Evolutionary conservation across 1,140 invertebrate genomes (phyloP), one percentile per base, ranked within the genome.

Genomic region (Trachymyrmex cornetzi): DNA sequence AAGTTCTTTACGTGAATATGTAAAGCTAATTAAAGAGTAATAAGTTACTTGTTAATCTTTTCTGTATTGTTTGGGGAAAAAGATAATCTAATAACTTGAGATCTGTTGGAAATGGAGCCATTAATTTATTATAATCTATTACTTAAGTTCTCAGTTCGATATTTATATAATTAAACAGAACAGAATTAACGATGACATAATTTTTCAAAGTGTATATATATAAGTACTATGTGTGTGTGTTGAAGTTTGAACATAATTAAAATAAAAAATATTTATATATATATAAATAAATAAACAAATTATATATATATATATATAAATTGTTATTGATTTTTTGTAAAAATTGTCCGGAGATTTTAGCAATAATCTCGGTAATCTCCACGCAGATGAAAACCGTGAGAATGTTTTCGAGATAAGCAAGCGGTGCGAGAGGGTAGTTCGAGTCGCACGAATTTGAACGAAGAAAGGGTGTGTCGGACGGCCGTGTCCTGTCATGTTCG

Each of bases 401-500:
- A 81, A 87, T 91, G 89, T 94, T 95, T 94, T 95, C 75, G 89
- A 94, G 93, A 94, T 94, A 94, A 94, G 94, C 93, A 94, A 92
- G 90, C 90, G 87, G 90, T 91, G 89, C 87, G 86, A 88, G 88
- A 91, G 89, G 87, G 89, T 88, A 88, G 92, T 91, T 87, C 88
- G 90, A 91, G 91, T 93, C 92, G 92, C 91, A 92, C 90, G 93
- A 94, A 90, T 95, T 92, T 90, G 93, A 95, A 95, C 95, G 94
- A 95, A 95, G 95, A 95, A 95, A 95, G 94, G 95, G 94, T 95
- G 95, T 95, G 95, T 95, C 95, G 93, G 94, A 93, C 93, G 93
- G 94, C 89, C 94, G 91, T 95, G 94, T 95, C 93, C 94, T 95
- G 94, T 94, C 94, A 94, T 94, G 94, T 95, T 93, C 94, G 94